These are phyloP conservation scores for Erethizon dorsatum DNA, from an alignment of 2,797 vertebrate species.

Conservation along the genomic window DNA sequence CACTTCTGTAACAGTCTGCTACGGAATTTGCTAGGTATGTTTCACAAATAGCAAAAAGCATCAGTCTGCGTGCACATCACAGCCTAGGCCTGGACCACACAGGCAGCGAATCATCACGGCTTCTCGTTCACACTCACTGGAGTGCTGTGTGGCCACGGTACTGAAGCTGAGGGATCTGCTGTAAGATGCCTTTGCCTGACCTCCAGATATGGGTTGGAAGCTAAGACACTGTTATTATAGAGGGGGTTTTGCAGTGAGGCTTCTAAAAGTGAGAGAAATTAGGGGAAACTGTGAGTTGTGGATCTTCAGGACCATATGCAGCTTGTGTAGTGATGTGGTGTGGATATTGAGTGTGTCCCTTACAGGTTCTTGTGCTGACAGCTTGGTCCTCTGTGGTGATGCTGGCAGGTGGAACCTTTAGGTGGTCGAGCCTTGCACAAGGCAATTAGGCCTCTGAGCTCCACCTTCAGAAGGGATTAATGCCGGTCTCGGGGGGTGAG, in stretches of 20 bases:
- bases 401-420: neutral
- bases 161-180: neutral
- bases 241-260: neutral
- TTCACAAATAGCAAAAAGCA: slow-evolving; percentile 14
- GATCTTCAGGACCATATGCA: neutral
- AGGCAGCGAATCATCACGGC: rapidly evolving
- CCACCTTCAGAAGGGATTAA: neutral
- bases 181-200: neutral
- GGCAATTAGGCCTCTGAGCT: neutral
- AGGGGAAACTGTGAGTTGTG: neutral
- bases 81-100: neutral
- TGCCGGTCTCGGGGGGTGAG: neutral
- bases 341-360: too few relatives aligned
- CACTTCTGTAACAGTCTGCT: neutral
- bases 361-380: neutral
- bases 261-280: neutral
- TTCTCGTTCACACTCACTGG: neutral
- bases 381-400: neutral
- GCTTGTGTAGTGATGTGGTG: neutral
- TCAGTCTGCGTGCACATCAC: neutral
- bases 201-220: neutral
- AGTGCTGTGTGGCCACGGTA: neutral
- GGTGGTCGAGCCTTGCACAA: neutral
- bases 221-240: neutral
- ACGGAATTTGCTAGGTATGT: neutral